phyloP scores from a whole-genome alignment of 2,113 vertebrate species.

The western clawed frog (Xenopus tropicalis) region DNA sequence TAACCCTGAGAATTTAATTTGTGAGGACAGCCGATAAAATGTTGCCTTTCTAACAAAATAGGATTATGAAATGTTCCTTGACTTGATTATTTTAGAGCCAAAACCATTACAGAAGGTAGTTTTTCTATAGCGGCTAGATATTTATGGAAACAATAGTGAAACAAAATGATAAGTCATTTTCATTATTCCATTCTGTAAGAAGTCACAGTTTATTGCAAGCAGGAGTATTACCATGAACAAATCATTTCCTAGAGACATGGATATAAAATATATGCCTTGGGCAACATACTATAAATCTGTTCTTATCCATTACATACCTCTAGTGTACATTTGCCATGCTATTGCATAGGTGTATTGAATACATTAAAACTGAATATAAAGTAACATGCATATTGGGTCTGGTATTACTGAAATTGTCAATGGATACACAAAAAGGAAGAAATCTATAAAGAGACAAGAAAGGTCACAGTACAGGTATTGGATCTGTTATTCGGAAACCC shows the following conservation, averaged over 20 bases:
- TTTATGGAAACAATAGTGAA: constrained; percentile 1
- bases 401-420: too few relatives aligned
- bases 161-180: constrained; percentile 9
- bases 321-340: not conserved
- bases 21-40: constrained; percentile 14
- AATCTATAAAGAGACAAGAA: too few relatives aligned
- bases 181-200: constrained; percentile 4
- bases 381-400: too few relatives aligned
- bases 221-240: not conserved
- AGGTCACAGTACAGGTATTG: too few relatives aligned
- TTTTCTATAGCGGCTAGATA: constrained; percentile 1
- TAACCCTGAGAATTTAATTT: constrained; percentile 15
- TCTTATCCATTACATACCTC: not conserved
- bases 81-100: constrained; percentile 14
- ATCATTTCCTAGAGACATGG: constrained; percentile 7
- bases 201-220: constrained; percentile 8
- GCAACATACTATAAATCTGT: not conserved
- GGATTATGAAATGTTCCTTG: constrained; percentile 15
- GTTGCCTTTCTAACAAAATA: constrained; percentile 12
- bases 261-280: not conserved
- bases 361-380: not conserved
- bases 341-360: not conserved
- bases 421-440: too few relatives aligned
- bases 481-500: too few relatives aligned
- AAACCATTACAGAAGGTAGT: constrained; percentile 8